Conservation (phyloP, 2,888 invertebrate species). For the Aphidius colemani region DNA sequence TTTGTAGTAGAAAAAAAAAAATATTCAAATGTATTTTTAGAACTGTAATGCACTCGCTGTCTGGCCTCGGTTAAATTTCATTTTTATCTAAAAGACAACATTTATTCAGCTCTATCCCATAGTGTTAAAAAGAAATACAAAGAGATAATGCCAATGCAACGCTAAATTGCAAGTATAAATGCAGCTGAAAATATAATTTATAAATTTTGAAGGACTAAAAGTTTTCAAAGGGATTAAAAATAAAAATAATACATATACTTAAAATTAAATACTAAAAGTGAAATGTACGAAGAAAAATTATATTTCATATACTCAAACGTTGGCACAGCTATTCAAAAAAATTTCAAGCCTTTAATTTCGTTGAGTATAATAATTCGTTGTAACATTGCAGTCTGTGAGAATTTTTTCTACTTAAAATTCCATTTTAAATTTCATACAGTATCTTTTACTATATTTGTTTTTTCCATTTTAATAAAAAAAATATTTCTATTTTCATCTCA, state of each 20-base stretch:
- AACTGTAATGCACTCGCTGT: too few species aligned
- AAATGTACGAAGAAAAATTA: constrained; percentile 47
- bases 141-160: too few species aligned
- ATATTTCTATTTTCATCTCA: too few species aligned
- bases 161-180: constrained; percentile 5
- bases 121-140: too few species aligned
- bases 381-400: constrained; percentile 47
- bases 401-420: background rate
- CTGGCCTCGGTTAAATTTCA: too few species aligned
- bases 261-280: constrained; percentile 29
- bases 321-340: constrained; percentile 32
- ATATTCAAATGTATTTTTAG: too few species aligned
- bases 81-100: too few species aligned
- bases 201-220: background rate
- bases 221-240: constrained; percentile 9
- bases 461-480: too few species aligned
- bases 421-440: too few species aligned
- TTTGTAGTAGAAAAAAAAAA: too few species aligned
- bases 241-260: constrained; percentile 28
- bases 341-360: constrained; percentile 57
- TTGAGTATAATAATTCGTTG: constrained; percentile 57
- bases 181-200: background rate
- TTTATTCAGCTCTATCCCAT: too few species aligned
- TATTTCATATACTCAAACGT: constrained; percentile 43
- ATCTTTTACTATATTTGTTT: too few species aligned